Evolutionary conservation across 2,797 vertebrate species (phyloP).

Genomic region (Chiropotes sagulatus): DNA sequence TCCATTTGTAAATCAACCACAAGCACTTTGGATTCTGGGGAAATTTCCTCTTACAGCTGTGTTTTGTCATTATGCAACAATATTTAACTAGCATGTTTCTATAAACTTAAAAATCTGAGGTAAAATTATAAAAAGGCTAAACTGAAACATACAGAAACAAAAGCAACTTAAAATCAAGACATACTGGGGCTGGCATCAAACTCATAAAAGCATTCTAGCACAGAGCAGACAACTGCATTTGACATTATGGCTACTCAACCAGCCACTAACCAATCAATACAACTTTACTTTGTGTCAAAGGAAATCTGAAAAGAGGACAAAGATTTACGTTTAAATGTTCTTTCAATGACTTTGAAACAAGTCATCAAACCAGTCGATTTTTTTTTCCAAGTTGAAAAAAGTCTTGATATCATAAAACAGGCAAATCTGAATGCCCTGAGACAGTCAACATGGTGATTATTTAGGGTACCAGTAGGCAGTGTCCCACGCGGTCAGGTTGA

Average conservation of each 20-base stretch:
- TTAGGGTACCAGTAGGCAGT: neutral
- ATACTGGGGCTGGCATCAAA: neutral
- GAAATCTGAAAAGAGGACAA: neutral
- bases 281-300: neutral
- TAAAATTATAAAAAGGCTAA: constrained; percentile 24
- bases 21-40: neutral
- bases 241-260: neutral
- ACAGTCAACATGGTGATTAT: neutral
- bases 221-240: neutral
- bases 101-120: constrained; percentile 40
- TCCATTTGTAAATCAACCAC: neutral
- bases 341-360: neutral
- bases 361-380: neutral
- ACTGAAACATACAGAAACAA: constrained; percentile 31
- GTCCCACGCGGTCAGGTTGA: neutral
- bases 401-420: neutral
- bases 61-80: constrained; percentile 2
- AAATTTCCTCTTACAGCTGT: constrained; percentile 21
- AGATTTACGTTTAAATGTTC: neutral
- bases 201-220: neutral
- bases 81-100: constrained; percentile 35
- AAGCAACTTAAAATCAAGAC: constrained; percentile 39
- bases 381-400: neutral
- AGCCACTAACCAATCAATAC: neutral
- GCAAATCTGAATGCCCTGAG: neutral